A percentile compares a stretch with the other conserved stretches of the same genome.
Conservation (phyloP, 2,888 invertebrate species). For the Agriopis marginaria region DNA sequence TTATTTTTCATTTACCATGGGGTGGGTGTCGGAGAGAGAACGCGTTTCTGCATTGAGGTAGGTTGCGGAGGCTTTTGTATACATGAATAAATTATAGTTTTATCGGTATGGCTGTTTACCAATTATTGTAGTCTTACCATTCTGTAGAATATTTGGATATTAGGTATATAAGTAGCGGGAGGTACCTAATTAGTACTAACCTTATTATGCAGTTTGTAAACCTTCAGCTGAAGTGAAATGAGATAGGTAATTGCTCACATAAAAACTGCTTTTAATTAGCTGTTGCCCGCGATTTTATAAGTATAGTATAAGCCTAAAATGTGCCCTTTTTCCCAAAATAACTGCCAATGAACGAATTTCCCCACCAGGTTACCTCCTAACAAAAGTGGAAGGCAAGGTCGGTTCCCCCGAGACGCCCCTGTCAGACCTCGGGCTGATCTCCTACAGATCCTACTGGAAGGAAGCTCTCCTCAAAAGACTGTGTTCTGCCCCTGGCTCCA, state of each 20-base stretch:
- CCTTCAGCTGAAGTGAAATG: too few species aligned
- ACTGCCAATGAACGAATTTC: neutral
- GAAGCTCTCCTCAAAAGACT: slow-evolving; percentile 97
- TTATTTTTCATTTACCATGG: slow-evolving; percentile 26
- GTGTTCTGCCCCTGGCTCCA: slow-evolving; percentile 94
- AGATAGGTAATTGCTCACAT: neutral
- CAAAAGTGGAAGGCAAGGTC: slow-evolving; percentile 97
- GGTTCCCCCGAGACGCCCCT: slow-evolving; percentile 99
- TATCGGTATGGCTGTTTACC: too few species aligned
- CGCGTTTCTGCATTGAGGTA: slow-evolving; percentile 39
- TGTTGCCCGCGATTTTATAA: too few species aligned
- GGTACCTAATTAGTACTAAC: slow-evolving; percentile 2
- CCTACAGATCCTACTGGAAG: slow-evolving; percentile 99
- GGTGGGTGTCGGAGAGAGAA: slow-evolving; percentile 22
- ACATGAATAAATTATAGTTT: too few species aligned
- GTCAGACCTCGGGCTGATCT: slow-evolving; percentile 98
- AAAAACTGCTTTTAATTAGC: neutral
- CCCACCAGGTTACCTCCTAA: slow-evolving; percentile 95
- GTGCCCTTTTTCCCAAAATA: neutral
- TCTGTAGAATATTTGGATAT: too few species aligned
- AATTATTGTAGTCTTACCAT: too few species aligned
- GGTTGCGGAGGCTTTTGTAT: slow-evolving; percentile 28
- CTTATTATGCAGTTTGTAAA: neutral
- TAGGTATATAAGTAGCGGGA: too few species aligned
- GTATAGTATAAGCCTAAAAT: neutral